These are phyloP conservation scores for Noctua comes DNA, from an alignment of 2,888 invertebrate species.

Conservation along the genomic window DNA sequence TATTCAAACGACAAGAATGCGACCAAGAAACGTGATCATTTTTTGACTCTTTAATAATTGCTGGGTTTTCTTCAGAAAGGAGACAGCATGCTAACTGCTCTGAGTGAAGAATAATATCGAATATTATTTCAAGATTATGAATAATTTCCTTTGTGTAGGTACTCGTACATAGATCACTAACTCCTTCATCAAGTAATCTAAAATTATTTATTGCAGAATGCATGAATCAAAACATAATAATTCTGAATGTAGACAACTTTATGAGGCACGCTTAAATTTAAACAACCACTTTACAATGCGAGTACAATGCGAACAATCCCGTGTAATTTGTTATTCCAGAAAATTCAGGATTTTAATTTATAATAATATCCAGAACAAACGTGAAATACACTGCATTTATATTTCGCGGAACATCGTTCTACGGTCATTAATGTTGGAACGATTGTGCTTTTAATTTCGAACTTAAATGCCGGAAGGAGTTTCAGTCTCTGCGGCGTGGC, in stretches of 20 bases:
- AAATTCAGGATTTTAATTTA: slow-evolving; percentile 39
- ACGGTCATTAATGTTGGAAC: slow-evolving; percentile 35
- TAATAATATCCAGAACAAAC: slow-evolving; percentile 30
- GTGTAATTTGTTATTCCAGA: slow-evolving; percentile 23
- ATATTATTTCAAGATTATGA: neutral
- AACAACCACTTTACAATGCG: slow-evolving; percentile 12
- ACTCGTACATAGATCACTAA: neutral
- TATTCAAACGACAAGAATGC: neutral
- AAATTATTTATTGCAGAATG: neutral
- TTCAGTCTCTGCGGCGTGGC: slow-evolving; percentile 33
- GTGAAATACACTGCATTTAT: slow-evolving; percentile 32
- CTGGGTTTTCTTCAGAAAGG: neutral
- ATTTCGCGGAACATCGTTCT: slow-evolving; percentile 6
- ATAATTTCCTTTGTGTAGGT: neutral
- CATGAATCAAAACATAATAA: neutral
- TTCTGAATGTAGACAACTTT: neutral
- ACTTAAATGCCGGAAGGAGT: slow-evolving; percentile 47
- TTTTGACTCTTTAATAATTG: neutral
- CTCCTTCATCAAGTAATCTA: neutral
- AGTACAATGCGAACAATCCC: neutral
- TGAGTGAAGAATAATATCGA: neutral
- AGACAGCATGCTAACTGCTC: neutral
- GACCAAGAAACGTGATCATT: neutral
- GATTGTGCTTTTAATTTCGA: slow-evolving; percentile 45
- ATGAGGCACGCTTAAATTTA: neutral